Conservation (phyloP, 2,888 invertebrate species). For the Hoplodrina blanda region DNA sequence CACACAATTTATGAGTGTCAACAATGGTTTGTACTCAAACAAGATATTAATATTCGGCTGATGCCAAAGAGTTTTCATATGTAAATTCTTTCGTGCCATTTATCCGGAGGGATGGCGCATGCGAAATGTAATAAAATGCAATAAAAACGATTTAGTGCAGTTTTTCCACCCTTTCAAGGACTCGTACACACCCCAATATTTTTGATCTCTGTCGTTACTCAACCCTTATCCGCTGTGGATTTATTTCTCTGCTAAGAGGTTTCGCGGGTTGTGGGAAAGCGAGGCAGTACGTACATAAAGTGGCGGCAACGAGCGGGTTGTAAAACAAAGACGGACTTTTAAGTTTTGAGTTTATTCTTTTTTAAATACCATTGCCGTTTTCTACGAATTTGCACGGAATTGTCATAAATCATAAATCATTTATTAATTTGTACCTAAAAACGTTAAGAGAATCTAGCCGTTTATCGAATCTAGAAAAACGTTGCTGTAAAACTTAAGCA, state of each 20-base stretch:
- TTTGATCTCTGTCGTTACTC: conserved; percentile 74
- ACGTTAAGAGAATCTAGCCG: background rate
- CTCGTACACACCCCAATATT: conserved; percentile 68
- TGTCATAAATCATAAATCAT: too few relatives aligned
- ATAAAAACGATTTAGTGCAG: conserved; percentile 88
- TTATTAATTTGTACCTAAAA: too few relatives aligned
- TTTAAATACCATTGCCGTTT: background rate
- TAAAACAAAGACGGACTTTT: conserved; percentile 19
- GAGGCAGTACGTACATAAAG: background rate
- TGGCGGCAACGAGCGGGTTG: background rate
- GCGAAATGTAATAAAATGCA: conserved; percentile 81
- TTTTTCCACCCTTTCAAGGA: conserved; percentile 78
- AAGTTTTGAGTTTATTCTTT: background rate
- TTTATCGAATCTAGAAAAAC: background rate
- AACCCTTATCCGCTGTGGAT: conserved; percentile 59
- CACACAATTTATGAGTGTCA: background rate
- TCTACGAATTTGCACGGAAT: background rate
- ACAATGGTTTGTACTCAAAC: conserved; percentile 16
- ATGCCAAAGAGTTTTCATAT: conserved; percentile 75
- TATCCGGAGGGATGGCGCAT: conserved; percentile 68
- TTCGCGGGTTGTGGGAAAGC: conserved; percentile 16
- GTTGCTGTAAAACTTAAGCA: background rate
- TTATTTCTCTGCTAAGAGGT: conserved; percentile 43
- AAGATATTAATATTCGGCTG: conserved; percentile 62
- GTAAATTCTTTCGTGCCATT: conserved; percentile 82